Percentiles rank a stretch among this genome's conserved stretches.
These are phyloP conservation scores for Heliothis subflexa DNA, from an alignment of 1,140 invertebrate genomes.

Conservation along the genomic window DNA sequence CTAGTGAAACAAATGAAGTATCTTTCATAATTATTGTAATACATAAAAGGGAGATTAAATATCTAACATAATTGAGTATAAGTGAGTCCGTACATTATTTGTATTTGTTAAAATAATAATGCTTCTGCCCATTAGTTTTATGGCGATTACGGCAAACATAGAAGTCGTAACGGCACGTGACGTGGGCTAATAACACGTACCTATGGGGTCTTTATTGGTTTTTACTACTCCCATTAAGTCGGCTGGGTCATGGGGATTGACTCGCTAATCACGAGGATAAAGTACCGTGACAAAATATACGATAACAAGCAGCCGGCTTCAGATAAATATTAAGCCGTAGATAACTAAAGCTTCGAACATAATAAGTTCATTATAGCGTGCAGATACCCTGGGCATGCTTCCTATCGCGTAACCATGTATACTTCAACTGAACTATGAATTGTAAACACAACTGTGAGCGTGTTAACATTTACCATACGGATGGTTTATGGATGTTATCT, in stretches of 20 bases:
- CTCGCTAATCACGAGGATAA: conserved; percentile 50
- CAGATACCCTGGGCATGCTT: conserved; percentile 23
- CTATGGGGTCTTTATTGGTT: conserved; percentile 48
- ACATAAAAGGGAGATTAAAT: neutral
- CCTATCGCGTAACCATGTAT: conserved; percentile 52
- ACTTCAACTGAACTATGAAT: conserved; percentile 52
- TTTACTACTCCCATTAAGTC: conserved; percentile 51
- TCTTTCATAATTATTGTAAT: too few relatives aligned
- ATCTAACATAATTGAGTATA: neutral
- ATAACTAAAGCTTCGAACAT: conserved; percentile 43
- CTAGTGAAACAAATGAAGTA: neutral
- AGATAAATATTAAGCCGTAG: conserved; percentile 47
- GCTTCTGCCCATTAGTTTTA: conserved; percentile 41
- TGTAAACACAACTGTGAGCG: conserved; percentile 47
- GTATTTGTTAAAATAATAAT: conserved; percentile 22
- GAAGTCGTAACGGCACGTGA: conserved; percentile 33
- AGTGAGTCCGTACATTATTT: neutral
- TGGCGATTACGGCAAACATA: conserved; percentile 25
- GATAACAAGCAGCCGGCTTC: conserved; percentile 42
- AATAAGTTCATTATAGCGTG: conserved; percentile 41
- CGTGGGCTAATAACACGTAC: conserved; percentile 30
- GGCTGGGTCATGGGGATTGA: conserved; percentile 49
- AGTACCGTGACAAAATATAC: conserved; percentile 40
- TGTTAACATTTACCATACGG: conserved; percentile 57
- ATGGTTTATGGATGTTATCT: conserved; percentile 45